Percentiles rank a stretch among this genome's conserved stretches.
phyloP scores from a whole-genome alignment of 2,888 invertebrate species.

The Drosophila nr. perissopoda region DNA sequence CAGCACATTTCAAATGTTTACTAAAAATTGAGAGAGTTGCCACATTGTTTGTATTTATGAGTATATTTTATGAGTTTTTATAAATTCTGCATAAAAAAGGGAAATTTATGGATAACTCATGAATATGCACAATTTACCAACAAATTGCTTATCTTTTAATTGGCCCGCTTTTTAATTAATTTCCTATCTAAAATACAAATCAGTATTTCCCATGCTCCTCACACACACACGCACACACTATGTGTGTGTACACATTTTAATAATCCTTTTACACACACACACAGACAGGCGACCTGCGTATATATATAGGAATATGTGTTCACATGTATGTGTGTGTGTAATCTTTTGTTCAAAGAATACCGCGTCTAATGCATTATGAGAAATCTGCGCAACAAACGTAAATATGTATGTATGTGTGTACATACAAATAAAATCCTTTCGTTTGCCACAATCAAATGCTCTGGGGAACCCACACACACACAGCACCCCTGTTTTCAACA shows the following conservation, averaged over 20 bases:
- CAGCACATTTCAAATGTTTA: neutral
- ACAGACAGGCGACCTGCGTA: conserved; percentile 3
- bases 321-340: neutral
- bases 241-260: conserved; percentile 6
- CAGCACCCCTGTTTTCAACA: conserved; percentile 28
- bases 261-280: conserved; percentile 14
- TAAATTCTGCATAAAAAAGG: neutral
- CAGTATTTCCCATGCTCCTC: neutral
- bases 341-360: conserved; percentile 13
- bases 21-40: neutral
- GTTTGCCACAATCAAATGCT: conserved; percentile 25
- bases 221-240: neutral
- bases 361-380: conserved; percentile 13
- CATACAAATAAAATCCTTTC: conserved; percentile 22
- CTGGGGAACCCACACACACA: conserved; percentile 18
- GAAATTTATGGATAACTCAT: neutral
- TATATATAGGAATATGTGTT: conserved; percentile 1
- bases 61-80: neutral
- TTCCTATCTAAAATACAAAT: conserved; percentile 2
- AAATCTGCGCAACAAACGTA: conserved; percentile 30
- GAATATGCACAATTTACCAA: neutral
- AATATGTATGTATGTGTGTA: conserved; percentile 19
- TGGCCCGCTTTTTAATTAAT: conserved; percentile 11
- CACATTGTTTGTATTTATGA: neutral
- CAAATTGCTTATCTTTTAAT: conserved; percentile 10